Conservation (phyloP, 2,113 vertebrate genomes). For the Sialia sialis region DNA sequence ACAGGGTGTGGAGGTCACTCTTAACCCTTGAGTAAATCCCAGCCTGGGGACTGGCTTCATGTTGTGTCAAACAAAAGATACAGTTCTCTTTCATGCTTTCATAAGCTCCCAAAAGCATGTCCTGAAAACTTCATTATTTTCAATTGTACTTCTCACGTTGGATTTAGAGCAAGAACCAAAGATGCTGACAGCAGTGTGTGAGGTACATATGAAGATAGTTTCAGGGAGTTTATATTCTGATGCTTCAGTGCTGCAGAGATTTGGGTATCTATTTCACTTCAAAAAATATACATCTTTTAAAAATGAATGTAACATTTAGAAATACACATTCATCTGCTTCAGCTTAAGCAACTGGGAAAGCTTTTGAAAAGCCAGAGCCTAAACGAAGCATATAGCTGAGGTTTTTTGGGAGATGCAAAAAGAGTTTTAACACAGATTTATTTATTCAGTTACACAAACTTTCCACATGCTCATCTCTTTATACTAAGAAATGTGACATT, state of each 20-base stretch:
- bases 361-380: not conserved
- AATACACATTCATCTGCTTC: not conserved
- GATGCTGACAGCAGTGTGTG: not conserved
- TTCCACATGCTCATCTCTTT: not conserved
- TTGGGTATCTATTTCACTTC: not conserved
- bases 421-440: not conserved
- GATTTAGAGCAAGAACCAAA: not conserved
- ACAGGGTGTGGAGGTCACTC: not conserved
- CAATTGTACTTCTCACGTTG: not conserved
- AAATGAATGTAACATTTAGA: not conserved
- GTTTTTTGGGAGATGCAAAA: not conserved
- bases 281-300: not conserved
- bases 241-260: not conserved
- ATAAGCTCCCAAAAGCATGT: not conserved
- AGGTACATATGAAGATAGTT: not conserved
- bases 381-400: not conserved
- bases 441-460: conserved; percentile 3
- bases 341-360: not conserved
- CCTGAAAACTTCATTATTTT: not conserved
- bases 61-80: not conserved
- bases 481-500: not conserved
- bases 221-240: not conserved
- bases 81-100: not conserved
- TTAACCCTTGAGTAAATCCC: not conserved
- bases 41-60: not conserved